A percentile compares a stretch with the other conserved stretches of the same genome.
Evolutionary conservation across 1,140 invertebrate species (phyloP).

Genomic region (Dendrolimus kikuchii): DNA sequence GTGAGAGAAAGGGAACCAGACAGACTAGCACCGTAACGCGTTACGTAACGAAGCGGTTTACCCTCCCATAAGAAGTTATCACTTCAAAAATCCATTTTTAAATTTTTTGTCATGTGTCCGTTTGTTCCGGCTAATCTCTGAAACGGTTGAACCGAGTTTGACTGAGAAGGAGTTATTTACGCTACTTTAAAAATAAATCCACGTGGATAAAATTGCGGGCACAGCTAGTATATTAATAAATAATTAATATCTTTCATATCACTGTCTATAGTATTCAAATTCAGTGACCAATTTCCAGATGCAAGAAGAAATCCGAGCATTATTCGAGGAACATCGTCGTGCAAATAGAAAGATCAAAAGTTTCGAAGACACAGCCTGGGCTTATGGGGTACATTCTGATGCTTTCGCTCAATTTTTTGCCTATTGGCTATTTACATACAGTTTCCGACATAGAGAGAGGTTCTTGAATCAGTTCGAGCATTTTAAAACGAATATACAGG

Average conservation of each 20-base stretch:
- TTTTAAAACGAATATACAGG: slow-evolving; percentile 79
- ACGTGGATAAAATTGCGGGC: too few species aligned
- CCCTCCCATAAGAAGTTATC: too few species aligned
- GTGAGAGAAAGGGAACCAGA: too few species aligned
- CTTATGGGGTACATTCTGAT: slow-evolving; percentile 80
- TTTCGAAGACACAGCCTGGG: slow-evolving; percentile 68
- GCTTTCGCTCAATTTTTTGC: slow-evolving; percentile 76
- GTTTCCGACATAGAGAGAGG: slow-evolving; percentile 77
- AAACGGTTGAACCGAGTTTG: too few species aligned
- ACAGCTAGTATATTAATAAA: too few species aligned
- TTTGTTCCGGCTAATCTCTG: too few species aligned
- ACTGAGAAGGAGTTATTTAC: too few species aligned
- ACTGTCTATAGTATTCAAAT: background rate
- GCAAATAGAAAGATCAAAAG: slow-evolving; percentile 26
- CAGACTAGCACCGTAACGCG: too few species aligned
- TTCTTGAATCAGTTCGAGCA: slow-evolving; percentile 83
- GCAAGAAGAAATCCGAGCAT: slow-evolving; percentile 35
- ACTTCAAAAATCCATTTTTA: too few species aligned
- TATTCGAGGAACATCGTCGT: slow-evolving; percentile 37
- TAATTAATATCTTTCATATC: slow-evolving; percentile 1
- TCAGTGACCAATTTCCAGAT: slow-evolving; percentile 29
- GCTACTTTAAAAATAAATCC: too few species aligned
- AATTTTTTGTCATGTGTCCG: too few species aligned
- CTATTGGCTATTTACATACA: slow-evolving; percentile 82
- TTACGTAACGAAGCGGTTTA: too few species aligned